Conservation (phyloP, 2,888 invertebrate genomes). For the Orthonychiurus folsomi region DNA sequence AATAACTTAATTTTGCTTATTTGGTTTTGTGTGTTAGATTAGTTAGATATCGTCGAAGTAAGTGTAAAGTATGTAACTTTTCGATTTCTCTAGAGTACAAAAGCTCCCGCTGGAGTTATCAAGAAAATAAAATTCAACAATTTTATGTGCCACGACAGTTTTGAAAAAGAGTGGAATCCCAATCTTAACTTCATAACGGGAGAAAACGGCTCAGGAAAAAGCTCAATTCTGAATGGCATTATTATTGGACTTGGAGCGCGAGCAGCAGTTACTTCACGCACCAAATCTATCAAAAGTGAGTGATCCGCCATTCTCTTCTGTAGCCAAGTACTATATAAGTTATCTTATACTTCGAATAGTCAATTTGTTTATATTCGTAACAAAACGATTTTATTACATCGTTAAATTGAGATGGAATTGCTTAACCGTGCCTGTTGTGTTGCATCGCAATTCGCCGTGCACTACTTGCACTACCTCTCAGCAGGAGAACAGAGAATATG, state of each 20-base stretch:
- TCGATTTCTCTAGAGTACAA: not conserved
- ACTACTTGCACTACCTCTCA: too few relatives aligned
- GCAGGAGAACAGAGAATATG: too few relatives aligned
- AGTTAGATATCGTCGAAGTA: not conserved
- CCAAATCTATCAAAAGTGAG: constrained; percentile 24
- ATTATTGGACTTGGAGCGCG: constrained; percentile 35
- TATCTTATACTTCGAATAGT: not conserved
- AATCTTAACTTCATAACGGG: constrained; percentile 29
- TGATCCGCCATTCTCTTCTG: too few relatives aligned
- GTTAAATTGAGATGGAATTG: too few relatives aligned
- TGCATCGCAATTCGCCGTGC: too few relatives aligned
- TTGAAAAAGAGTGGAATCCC: constrained; percentile 23
- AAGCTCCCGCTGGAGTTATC: constrained; percentile 18
- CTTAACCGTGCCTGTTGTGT: too few relatives aligned
- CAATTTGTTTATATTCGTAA: not conserved
- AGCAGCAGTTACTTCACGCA: constrained; percentile 31
- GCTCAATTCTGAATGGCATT: constrained; percentile 34
- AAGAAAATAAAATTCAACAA: constrained; percentile 22
- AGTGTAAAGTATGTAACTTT: not conserved
- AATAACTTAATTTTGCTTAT: not conserved
- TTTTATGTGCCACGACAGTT: constrained; percentile 27
- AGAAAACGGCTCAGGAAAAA: constrained; percentile 39
- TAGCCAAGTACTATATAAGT: not conserved
- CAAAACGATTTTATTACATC: too few relatives aligned
- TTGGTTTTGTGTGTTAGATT: not conserved